Evolutionary conservation across 2,888 invertebrate species (phyloP), one percentile per base, ranked within the genome.

Genomic region (Rotaria magnacalcarata): DNA sequence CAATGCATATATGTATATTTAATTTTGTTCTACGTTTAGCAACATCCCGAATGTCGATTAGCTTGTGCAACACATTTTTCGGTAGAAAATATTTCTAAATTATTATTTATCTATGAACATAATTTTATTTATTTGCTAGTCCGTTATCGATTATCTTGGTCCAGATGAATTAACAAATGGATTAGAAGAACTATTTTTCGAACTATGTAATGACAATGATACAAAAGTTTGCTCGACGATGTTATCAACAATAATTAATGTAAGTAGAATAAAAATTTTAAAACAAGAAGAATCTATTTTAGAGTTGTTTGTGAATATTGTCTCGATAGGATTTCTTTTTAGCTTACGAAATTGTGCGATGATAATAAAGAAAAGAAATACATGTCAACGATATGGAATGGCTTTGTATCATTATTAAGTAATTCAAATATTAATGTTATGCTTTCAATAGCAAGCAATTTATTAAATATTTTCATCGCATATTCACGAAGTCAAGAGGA

Each of bases 41-140:
- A 47, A 16, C 24, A n/a, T 43, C 47, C 80, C n/a, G 43, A 10
- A 2, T 80, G 80, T n/a, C 80, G 80, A 43, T 47, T 80, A 47
- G 80, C 80, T 24, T 80, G 47, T 80, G 80, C 43, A 47, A 80
- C 47, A 47, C 80, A 80, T 47, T 80, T 80, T 47, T 5, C 43
- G 7, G 80, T 80, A 80, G 11, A 41, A 47, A 67, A 41, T 67
- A 27, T 41, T 19, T 67, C 4, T 67, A 14, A 8, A n/a, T 52
- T 10, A 14, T 11, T 5, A 27, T 14, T 4, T 27, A 34, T 5
- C 16, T 6, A 14, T 11, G 2, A 21, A 2, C 21, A 21, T 21
- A 0, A 21, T 21, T 75, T 24, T 41, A 2, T 3, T 43, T 21
- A 4, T 75, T 24, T 41, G 24, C 4, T 80, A 80, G 80, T 47